A percentile compares a stretch with the other conserved stretches of the same genome.
Conservation (phyloP, 1,140 invertebrate species). For the Lordiphosa collinella region DNA sequence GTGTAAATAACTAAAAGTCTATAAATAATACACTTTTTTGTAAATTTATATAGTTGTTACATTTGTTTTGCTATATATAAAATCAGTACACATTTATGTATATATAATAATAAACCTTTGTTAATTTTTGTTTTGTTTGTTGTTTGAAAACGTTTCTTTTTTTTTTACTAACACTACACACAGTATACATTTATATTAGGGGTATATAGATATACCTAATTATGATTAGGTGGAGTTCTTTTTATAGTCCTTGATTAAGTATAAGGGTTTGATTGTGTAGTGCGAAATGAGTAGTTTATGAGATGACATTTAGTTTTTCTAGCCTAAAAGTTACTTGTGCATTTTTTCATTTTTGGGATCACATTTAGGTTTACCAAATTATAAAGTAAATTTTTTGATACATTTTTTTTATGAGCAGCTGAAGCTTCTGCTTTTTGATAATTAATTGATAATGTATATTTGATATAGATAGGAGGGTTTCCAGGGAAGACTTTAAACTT, state of each 20-base stretch:
- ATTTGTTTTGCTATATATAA: slow-evolving; percentile 48
- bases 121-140: slow-evolving; percentile 23
- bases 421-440: slow-evolving; percentile 8
- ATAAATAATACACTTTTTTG: slow-evolving; percentile 27
- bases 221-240: slow-evolving; percentile 34
- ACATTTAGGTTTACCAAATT: slow-evolving; percentile 55
- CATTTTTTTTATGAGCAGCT: slow-evolving; percentile 7
- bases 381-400: slow-evolving; percentile 27
- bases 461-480: too few species aligned
- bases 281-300: slow-evolving; percentile 27
- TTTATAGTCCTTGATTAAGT: slow-evolving; percentile 13
- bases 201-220: slow-evolving; percentile 46
- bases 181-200: slow-evolving; percentile 24
- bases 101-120: slow-evolving; percentile 38
- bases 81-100: slow-evolving; percentile 71
- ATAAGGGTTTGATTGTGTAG: slow-evolving; percentile 58
- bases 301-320: slow-evolving; percentile 13
- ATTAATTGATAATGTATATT: too few species aligned
- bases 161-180: slow-evolving; percentile 39
- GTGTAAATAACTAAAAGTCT: slow-evolving; percentile 50
- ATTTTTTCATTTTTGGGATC: slow-evolving; percentile 36
- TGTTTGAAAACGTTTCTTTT: slow-evolving; percentile 30
- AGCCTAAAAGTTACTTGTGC: slow-evolving; percentile 19
- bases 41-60: slow-evolving; percentile 40
- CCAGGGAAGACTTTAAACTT: too few species aligned